Evolutionary conservation across 1,140 invertebrate genomes (phyloP).

Genomic region (Probaryconus sp.): DNA sequence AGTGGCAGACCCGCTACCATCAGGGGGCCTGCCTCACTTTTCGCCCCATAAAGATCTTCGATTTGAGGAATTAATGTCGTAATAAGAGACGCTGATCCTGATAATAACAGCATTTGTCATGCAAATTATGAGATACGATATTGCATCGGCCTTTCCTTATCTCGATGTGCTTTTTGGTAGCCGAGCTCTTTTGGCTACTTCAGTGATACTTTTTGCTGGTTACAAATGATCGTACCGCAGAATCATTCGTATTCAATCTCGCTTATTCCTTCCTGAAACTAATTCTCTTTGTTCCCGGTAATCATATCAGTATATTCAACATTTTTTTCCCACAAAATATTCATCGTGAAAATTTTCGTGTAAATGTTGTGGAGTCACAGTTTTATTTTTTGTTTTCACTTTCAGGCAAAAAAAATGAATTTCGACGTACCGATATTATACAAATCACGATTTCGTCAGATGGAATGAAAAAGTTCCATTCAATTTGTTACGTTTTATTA

Average conservation of each 20-base stretch:
- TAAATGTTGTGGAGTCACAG: no score
- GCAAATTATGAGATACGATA: constrained; percentile 30
- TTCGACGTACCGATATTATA: no score
- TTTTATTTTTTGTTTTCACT: no score
- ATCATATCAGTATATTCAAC: no score
- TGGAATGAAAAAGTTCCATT: constrained; percentile 6
- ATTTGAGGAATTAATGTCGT: constrained; percentile 47
- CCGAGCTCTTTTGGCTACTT: constrained; percentile 14
- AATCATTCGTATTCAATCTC: constrained; percentile 37
- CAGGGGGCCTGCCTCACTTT: constrained; percentile 15
- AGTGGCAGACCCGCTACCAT: constrained; percentile 34
- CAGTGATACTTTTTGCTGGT: constrained; percentile 6
- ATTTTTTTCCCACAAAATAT: no score
- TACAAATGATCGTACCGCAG: constrained; percentile 31
- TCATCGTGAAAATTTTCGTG: no score
- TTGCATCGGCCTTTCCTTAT: constrained; percentile 22
- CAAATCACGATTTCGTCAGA: no score
- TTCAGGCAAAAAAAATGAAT: no score
- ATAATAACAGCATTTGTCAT: constrained; percentile 47
- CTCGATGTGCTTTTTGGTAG: constrained; percentile 4
- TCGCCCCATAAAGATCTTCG: constrained; percentile 37
- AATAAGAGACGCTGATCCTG: constrained; percentile 36
- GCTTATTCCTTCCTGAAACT: constrained; percentile 22
- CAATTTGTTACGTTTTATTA: neutral
- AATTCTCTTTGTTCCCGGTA: no score